Percentiles rank a stretch among this genome's conserved stretches.
These are phyloP conservation scores for Brachyhypopomus occidentalis DNA, from an alignment of 2,113 vertebrate species.

Conservation along the genomic window DNA sequence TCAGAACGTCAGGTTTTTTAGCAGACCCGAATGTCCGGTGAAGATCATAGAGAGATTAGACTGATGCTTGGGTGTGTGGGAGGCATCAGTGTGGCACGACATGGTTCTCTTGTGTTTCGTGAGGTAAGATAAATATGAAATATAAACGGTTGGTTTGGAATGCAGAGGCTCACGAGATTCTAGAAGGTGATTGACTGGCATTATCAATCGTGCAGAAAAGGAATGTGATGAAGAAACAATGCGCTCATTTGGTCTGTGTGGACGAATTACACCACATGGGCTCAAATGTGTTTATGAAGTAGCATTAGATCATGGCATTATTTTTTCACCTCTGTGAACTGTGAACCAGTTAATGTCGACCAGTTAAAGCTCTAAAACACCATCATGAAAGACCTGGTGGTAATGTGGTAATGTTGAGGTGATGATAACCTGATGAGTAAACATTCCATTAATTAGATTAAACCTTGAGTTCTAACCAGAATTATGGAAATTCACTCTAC, in stretches of 20 bases:
- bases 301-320: background rate
- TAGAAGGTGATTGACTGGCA: background rate
- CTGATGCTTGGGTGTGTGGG: background rate
- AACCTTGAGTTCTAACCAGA: too few relatives aligned
- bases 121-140: background rate
- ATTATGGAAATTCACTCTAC: too few relatives aligned
- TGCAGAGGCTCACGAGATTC: background rate
- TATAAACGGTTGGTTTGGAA: background rate
- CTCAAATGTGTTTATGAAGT: background rate
- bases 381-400: too few relatives aligned
- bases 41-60: slow-evolving; percentile 11
- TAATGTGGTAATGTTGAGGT: too few relatives aligned
- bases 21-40: background rate
- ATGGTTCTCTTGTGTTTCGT: background rate
- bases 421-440: too few relatives aligned
- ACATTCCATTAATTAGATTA: too few relatives aligned
- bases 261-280: background rate
- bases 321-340: too few relatives aligned
- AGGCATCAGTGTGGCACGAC: background rate
- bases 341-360: too few relatives aligned
- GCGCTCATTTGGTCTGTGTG: background rate
- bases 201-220: background rate
- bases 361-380: too few relatives aligned
- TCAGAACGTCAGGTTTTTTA: background rate
- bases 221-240: background rate